Conservation (phyloP, 2,888 invertebrate genomes). For the Mythimna lalbum region DNA sequence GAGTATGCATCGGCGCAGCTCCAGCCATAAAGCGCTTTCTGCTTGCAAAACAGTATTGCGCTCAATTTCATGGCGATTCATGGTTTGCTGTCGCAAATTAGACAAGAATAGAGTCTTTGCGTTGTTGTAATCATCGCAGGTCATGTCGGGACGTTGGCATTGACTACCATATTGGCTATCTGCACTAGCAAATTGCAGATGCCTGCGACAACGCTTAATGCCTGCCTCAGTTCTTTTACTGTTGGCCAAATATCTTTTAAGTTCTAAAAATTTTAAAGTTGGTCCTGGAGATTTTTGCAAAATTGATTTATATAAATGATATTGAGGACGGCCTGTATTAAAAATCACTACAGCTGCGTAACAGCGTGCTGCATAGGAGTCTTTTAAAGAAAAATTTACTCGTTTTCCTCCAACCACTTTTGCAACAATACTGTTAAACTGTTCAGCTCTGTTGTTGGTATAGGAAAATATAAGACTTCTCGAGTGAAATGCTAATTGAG, state of each 20-base stretch:
- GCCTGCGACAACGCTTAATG: background rate
- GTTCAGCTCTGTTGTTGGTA: slow-evolving; percentile 14
- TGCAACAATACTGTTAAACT: slow-evolving; percentile 7
- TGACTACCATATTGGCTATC: slow-evolving; percentile 9
- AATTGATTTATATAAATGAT: background rate
- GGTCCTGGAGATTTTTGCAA: background rate
- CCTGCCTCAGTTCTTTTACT: background rate
- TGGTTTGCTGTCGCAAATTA: slow-evolving; percentile 4
- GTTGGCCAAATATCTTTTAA: background rate
- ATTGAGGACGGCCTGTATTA: slow-evolving; percentile 4
- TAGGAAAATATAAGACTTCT: slow-evolving; percentile 20
- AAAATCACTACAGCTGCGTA: slow-evolving; percentile 13
- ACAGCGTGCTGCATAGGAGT: slow-evolving; percentile 14
- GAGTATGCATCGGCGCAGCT: slow-evolving; percentile 29
- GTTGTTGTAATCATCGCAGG: background rate
- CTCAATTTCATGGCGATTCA: slow-evolving; percentile 16
- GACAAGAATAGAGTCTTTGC: background rate
- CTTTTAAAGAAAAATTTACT: slow-evolving; percentile 2
- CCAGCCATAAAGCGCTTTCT: slow-evolving; percentile 32
- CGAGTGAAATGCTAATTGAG: slow-evolving; percentile 36
- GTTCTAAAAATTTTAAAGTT: slow-evolving; percentile 8
- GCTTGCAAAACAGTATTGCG: slow-evolving; percentile 27
- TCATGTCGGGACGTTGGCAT: slow-evolving; percentile 13
- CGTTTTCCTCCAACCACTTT: slow-evolving; percentile 10
- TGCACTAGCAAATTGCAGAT: slow-evolving; percentile 1